Base-by-base conservation (phyloP, 2,888 invertebrate genomes). In the Cataglyphis rosenhaueri region DNA sequence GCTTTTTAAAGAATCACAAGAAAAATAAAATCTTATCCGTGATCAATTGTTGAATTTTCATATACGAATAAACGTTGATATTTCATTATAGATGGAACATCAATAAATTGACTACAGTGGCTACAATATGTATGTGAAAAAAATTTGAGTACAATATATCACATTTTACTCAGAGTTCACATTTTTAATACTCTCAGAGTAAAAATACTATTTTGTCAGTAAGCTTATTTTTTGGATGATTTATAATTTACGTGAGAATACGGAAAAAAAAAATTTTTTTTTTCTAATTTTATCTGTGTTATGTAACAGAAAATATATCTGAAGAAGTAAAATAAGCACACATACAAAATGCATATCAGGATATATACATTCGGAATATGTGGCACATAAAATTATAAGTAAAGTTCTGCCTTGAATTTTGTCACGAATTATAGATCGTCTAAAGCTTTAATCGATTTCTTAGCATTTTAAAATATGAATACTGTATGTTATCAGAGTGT, bases 21-120 rank as follows among this genome's bases (percentile, higher is more conserved):
- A 21, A 48, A 48, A 48, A 18, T 12, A 18, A 48, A 18, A 44
- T 59, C 44, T 70, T 78, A 25, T 78, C 70, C 71, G 44, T 1
- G 44, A 44, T 48, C 35, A 25, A 44, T 29, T 41, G 41, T 70
- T 70, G 71, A 44, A 68, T 55, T 35, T 35, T 15, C 41, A 57
- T 3, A 55, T 57, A 29, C 68, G 38, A 29, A 25, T 78, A 70
- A 70, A 41, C 21, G 44, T 57, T 78, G 32, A 6, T 70, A 61
- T 85, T 48, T 81, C 64, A 41, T 74, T 73, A 52, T 81, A 81
- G 64, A 79, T 66, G 41, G 18, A 18, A 68, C 65, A 52, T 82
- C 35, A 57, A 81, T 48, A 64, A 81, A 81, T 12, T 32, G 44
- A 66, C 81, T 66, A 68, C 59, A 48, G 25, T 81, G 55, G 25